Evolutionary conservation across 2,888 invertebrate species (phyloP).

Genomic region (Leucophora obtusa): DNA sequence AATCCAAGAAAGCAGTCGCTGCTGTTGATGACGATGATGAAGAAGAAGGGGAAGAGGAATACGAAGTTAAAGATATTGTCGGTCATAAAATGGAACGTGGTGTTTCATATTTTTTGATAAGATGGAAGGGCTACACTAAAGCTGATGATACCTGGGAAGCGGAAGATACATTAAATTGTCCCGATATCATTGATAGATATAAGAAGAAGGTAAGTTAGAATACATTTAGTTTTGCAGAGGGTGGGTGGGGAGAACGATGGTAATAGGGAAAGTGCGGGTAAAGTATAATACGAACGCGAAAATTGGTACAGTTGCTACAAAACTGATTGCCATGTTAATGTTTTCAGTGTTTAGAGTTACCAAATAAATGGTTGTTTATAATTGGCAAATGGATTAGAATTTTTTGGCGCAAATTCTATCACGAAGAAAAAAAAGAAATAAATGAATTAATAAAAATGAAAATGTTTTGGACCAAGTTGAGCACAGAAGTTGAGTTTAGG

Average conservation of each 20-base stretch:
- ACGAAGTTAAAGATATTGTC: constrained; percentile 83
- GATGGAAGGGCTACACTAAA: constrained; percentile 88
- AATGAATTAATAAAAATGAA: too few relatives aligned
- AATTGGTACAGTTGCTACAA: constrained; percentile 56
- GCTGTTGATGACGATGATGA: constrained; percentile 59
- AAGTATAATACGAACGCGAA: constrained; percentile 41
- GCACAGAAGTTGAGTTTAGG: too few relatives aligned
- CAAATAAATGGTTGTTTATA: not conserved
- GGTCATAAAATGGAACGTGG: constrained; percentile 85
- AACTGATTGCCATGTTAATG: constrained; percentile 44
- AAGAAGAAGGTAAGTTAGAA: constrained; percentile 53
- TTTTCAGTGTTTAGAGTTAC: constrained; percentile 14
- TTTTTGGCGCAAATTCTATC: not conserved
- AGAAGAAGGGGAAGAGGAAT: constrained; percentile 74
- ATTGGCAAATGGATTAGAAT: not conserved
- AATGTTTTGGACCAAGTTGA: too few relatives aligned
- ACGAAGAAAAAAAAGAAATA: not conserved
- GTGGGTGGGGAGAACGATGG: not conserved
- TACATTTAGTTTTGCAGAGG: not conserved
- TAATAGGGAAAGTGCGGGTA: constrained; percentile 29
- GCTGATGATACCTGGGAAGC: constrained; percentile 88
- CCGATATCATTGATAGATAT: constrained; percentile 83
- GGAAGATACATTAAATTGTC: constrained; percentile 85
- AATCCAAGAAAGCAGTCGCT: constrained; percentile 75
- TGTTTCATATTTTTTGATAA: constrained; percentile 84